Conservation (phyloP, 2,797 vertebrate species). For the Characodon lateralis region DNA sequence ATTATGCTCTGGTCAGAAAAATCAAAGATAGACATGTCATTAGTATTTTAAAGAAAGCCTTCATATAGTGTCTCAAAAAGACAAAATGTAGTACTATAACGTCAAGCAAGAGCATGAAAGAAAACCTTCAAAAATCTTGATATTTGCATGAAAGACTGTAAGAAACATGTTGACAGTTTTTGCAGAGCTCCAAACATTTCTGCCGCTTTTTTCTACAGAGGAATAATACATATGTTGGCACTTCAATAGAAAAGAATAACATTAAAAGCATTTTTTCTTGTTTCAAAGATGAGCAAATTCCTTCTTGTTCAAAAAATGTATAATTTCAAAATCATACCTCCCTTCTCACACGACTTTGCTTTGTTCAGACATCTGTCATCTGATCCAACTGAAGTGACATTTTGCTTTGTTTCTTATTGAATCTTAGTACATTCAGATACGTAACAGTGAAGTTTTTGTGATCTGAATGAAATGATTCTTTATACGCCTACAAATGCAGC, state of each 20-base stretch:
- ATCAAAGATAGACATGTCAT: neutral
- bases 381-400: neutral
- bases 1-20: neutral
- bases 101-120: neutral
- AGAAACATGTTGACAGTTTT: neutral
- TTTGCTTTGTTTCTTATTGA: neutral
- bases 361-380: neutral
- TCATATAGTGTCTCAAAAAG: neutral
- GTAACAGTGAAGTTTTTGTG: neutral
- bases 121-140: neutral
- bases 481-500: conserved; percentile 7
- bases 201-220: no score
- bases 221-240: neutral
- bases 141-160: neutral
- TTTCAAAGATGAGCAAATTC: neutral
- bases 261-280: neutral
- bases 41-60: neutral
- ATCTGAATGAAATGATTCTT: neutral
- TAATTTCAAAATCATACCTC: neutral
- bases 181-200: neutral
- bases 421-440: neutral
- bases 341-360: neutral
- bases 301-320: neutral
- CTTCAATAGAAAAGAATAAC: neutral
- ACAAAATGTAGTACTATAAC: neutral